phyloP scores from a whole-genome alignment of 2,113 vertebrate genomes.

The Naja naja region DNA sequence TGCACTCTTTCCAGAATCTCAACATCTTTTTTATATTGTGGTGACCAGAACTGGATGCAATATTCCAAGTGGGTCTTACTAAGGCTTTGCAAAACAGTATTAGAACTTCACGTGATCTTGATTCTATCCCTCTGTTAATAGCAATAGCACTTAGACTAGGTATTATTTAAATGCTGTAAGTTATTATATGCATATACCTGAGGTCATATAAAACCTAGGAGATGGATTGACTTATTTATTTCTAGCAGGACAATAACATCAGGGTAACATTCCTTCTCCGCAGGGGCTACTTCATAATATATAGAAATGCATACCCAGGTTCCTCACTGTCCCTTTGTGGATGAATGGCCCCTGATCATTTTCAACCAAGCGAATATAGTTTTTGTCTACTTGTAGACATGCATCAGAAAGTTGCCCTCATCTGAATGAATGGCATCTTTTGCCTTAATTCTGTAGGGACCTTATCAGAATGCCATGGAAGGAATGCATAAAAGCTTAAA shows the following conservation, averaged over 20 bases:
- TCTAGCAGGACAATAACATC: not conserved
- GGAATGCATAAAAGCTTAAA: not conserved
- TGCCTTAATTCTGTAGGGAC: not conserved
- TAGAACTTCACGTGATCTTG: not conserved
- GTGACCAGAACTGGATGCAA: not conserved
- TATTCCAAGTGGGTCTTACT: not conserved
- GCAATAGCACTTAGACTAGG: not conserved
- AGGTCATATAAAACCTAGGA: not conserved
- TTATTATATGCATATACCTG: not conserved
- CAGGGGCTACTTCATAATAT: not conserved
- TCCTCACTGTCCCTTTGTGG: not conserved
- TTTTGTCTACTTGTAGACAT: not conserved
- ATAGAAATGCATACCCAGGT: not conserved
- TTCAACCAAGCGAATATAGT: not conserved
- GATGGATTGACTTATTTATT: not conserved
- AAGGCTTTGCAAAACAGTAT: not conserved
- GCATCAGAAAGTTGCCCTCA: not conserved
- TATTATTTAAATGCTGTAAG: not conserved
- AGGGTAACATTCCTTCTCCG: not conserved
- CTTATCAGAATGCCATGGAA: not conserved
- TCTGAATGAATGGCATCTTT: not conserved
- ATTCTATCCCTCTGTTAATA: not conserved
- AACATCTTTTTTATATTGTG: not conserved
- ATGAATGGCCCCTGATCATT: not conserved
- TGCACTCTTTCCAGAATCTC: not conserved